phyloP scores from a whole-genome alignment of 2,888 invertebrate species.

The Coremacera marginata region DNA sequence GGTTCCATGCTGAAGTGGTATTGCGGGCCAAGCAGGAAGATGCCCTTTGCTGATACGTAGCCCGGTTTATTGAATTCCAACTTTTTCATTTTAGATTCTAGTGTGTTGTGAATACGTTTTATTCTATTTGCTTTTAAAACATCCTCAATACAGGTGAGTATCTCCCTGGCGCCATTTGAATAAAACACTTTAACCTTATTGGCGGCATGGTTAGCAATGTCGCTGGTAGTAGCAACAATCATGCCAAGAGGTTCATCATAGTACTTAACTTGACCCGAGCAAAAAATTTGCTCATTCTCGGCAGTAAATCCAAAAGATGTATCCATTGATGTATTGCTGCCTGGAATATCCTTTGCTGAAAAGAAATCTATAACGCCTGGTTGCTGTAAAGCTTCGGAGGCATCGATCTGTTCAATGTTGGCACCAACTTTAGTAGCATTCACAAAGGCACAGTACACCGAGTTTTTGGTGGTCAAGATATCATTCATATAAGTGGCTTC shows the following conservation, averaged over 20 bases:
- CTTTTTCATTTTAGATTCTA: constrained; percentile 37
- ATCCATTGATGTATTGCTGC: constrained; percentile 72
- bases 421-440: constrained; percentile 72
- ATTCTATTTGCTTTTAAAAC: constrained; percentile 46
- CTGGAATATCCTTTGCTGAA: constrained; percentile 77
- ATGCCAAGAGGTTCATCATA: constrained; percentile 82
- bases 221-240: constrained; percentile 76
- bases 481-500: constrained; percentile 84
- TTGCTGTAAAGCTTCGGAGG: constrained; percentile 72
- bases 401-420: constrained; percentile 73
- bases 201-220: constrained; percentile 73
- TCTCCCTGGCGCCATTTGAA: constrained; percentile 42
- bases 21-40: constrained; percentile 73
- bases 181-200: constrained; percentile 71
- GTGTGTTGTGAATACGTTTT: constrained; percentile 45
- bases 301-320: constrained; percentile 53
- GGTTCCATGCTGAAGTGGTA: constrained; percentile 83
- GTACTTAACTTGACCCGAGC: constrained; percentile 67
- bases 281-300: constrained; percentile 62
- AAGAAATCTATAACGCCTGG: constrained; percentile 76
- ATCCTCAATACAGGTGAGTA: constrained; percentile 49
- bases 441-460: constrained; percentile 76
- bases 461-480: constrained; percentile 73
- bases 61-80: constrained; percentile 38
- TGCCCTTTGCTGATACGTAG: constrained; percentile 67